Evolutionary conservation across 2,888 invertebrate species (phyloP).

Genomic region (Xestia rhomboidea): DNA sequence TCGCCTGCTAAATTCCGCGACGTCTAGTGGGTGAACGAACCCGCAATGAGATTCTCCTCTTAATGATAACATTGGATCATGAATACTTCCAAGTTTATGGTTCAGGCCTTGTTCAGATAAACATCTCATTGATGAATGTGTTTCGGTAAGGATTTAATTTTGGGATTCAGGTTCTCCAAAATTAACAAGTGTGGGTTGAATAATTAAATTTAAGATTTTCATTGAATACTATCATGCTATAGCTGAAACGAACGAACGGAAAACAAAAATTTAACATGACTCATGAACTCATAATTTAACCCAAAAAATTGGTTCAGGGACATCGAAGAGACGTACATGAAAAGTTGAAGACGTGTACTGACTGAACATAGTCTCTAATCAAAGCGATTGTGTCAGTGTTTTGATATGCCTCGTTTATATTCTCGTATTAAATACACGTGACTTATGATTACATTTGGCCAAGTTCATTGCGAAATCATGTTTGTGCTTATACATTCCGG

Average conservation of each 20-base stretch:
- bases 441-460: constrained; percentile 29
- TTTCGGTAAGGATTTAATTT: constrained; percentile 27
- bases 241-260: not conserved
- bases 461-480: constrained; percentile 44
- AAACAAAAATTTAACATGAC: not conserved
- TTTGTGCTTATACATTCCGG: constrained; percentile 41
- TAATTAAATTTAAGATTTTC: not conserved
- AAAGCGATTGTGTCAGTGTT: constrained; percentile 32
- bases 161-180: constrained; percentile 16
- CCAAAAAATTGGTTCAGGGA: constrained; percentile 18
- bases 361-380: constrained; percentile 27
- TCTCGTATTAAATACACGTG: constrained; percentile 31
- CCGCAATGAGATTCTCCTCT: constrained; percentile 75
- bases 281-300: constrained; percentile 5
- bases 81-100: constrained; percentile 56
- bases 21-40: constrained; percentile 89
- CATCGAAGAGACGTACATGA: not conserved
- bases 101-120: constrained; percentile 46
- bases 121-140: constrained; percentile 48
- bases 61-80: constrained; percentile 74
- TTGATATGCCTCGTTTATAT: constrained; percentile 30
- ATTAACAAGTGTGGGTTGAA: constrained; percentile 11
- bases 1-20: constrained; percentile 87
- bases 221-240: not conserved
- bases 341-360: constrained; percentile 13